phyloP scores from a whole-genome alignment of 2,888 invertebrate species.

The Geotrupes spiniger region DNA sequence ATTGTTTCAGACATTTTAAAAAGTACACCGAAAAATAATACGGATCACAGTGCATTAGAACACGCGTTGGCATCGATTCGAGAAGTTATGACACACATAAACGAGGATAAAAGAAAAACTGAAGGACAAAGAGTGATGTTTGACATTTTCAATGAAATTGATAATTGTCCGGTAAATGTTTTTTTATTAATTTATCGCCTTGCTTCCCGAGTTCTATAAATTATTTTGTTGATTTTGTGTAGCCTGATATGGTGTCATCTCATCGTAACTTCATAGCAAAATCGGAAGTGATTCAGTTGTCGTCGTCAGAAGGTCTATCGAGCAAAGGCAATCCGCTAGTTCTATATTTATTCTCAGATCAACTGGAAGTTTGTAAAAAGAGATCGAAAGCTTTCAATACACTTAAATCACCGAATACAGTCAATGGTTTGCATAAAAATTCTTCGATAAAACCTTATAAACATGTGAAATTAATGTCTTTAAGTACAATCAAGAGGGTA shows the following conservation, averaged over 20 bases:
- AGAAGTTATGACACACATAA: conserved; percentile 94
- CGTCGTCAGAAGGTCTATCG: conserved; percentile 68
- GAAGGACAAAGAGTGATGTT: conserved; percentile 96
- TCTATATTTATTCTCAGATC: conserved; percentile 91
- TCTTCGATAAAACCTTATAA: conserved; percentile 81
- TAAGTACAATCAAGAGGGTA: conserved; percentile 86
- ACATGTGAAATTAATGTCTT: conserved; percentile 84
- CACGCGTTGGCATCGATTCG: conserved; percentile 84
- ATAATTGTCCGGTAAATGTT: conserved; percentile 84
- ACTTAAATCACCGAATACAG: conserved; percentile 65
- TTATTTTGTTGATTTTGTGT: conserved; percentile 34
- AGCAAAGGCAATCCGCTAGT: conserved; percentile 80
- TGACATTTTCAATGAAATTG: conserved; percentile 97
- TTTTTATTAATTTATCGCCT: not conserved
- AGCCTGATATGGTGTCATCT: conserved; percentile 90
- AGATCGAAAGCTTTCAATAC: conserved; percentile 73
- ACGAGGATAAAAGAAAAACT: conserved; percentile 95
- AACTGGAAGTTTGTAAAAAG: conserved; percentile 88
- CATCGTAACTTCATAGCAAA: conserved; percentile 86
- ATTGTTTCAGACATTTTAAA: conserved; percentile 79
- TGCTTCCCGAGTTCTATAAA: not conserved
- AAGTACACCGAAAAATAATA: conserved; percentile 82
- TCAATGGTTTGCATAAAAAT: conserved; percentile 52
- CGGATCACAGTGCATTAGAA: conserved; percentile 82
- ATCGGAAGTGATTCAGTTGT: conserved; percentile 85